Base-by-base conservation (phyloP, 2,888 invertebrate genomes). In the Osmoderma eremita region DNA sequence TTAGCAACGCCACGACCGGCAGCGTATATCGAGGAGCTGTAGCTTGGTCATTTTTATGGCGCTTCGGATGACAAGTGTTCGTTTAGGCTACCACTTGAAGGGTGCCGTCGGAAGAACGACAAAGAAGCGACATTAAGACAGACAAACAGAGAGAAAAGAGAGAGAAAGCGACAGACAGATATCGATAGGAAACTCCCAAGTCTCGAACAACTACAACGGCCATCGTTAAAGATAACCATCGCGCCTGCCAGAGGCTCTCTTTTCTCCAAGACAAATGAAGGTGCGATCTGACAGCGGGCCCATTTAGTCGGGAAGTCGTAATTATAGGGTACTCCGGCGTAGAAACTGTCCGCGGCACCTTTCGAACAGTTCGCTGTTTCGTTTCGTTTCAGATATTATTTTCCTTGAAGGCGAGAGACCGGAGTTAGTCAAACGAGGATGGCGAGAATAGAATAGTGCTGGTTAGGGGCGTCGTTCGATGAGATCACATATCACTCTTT, bases 251-350 rank as follows among this genome's bases (percentile, higher is more conserved):
- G 70, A 71, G 75, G 76, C 76, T 74, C 73, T 75, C 6, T 30
- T 5, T 10, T 5, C 24, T 72, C 72, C 75, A 82, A 83, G 83
- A 83, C 83, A 83, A 83, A 83, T 83, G 83, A 79, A 81, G 82
- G 82, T 82, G 82, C 81, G 78, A 82, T 80, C 81, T 82, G 82
- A 81, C 81, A 82, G 82, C 81, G 74, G 80, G 78, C 79, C 81
- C 82, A 81, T 82, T 82, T 82, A 81, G 82, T 82, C 81, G 82
- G 82, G 78, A 82, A 83, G 83, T 81, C 80, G 82, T 83, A 83
- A 83, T 83, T 83, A 83, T 82, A 82, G 82, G 83, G 82, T 20
- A 18, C 20, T 17, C 49, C 30, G 10, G 42, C 62, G 66, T 63
- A 30, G 30, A 30, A 30, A 30, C 71, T 68, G 72, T 67, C 71